Evolutionary conservation across 1,140 invertebrate genomes (phyloP), one percentile per base, ranked within the genome.

Genomic region (Alviniconcha marisindica): DNA sequence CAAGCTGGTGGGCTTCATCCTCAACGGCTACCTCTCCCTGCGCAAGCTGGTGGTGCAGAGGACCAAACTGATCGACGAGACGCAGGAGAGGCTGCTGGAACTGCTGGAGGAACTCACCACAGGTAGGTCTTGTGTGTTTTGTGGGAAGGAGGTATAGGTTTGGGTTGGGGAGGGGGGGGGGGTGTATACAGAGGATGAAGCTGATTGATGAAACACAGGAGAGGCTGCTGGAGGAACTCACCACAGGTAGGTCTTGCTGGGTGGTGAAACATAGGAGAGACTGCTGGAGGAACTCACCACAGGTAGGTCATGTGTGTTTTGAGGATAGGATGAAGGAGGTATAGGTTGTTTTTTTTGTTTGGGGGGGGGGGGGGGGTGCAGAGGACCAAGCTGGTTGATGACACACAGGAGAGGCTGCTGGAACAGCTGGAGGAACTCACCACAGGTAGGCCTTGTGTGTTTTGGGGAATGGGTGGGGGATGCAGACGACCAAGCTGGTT

Each of bases 381-480:
- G 93, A 94, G 98, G 82, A 99, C 98, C 0, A 95, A 98, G 83
- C 94, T 98, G 38, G 98, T 99, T 66, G 98, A 99, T 93, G 98
- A 99, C 91, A 98, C 98, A 1, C 98, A 99, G 93, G 97, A 99
- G 91, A 98, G 98, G 90, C 93, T 99, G 18, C 94, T 99, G 0
- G 97, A 98, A 91, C 94, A 99, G 82, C 93, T 99, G 4, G 98
- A 99, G 94, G 97, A 99, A 92, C 98, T 99, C 96, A 99, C 98
- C 1, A 97, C 96, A 48, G 97, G 96, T 96, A 89, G 73, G n/a
- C n/a, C n/a, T n/a, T n/a, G n/a, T n/a, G 5, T 48, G 44, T n/a
- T n/a, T n/a, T n/a, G n/a, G n/a, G n/a, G n/a, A n/a, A n/a, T n/a
- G n/a, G n/a, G n/a, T n/a, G n/a, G n/a, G n/a, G n/a, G n/a, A n/a